These are phyloP conservation scores for Terebella lapidaria DNA, from an alignment of 2,888 invertebrate species.

Conservation along the genomic window DNA sequence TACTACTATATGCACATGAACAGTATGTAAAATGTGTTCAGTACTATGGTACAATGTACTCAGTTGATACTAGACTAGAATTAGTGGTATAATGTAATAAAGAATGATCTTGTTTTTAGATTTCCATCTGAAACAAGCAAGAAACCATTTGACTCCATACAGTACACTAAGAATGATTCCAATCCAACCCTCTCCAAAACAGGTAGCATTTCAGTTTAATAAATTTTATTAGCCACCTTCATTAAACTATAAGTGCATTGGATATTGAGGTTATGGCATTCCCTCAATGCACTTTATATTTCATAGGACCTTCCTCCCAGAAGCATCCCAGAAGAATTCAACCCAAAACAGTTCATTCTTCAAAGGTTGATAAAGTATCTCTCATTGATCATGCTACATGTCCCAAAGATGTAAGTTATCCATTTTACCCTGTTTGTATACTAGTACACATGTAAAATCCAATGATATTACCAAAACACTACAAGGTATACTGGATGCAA, in stretches of 20 bases:
- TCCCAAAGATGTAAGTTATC: neutral
- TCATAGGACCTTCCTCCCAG: neutral
- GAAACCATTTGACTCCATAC: constrained; percentile 47
- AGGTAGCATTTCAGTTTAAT: neutral
- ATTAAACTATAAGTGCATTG: no score
- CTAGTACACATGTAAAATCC: no score
- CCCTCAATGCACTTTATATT: neutral
- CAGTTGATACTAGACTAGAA: no score
- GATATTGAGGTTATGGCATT: no score
- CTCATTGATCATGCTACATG: constrained; percentile 1
- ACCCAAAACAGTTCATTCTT: constrained; percentile 35
- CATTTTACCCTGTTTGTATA: neutral
- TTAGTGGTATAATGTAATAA: no score
- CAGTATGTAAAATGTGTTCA: no score
- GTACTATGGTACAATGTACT: no score
- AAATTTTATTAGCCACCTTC: no score
- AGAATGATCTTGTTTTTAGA: constrained; percentile 29
- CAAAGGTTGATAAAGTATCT: constrained; percentile 21
- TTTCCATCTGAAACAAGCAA: constrained; percentile 44
- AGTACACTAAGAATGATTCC: constrained; percentile 12
- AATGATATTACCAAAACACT: no score
- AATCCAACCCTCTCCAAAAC: neutral
- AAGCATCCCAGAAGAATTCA: constrained; percentile 26
- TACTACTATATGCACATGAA: neutral
- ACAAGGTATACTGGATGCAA: no score